Evolutionary conservation across 2,797 vertebrate genomes (phyloP), one percentile per base, ranked within the genome.

Genomic region (Cuculus canorus): DNA sequence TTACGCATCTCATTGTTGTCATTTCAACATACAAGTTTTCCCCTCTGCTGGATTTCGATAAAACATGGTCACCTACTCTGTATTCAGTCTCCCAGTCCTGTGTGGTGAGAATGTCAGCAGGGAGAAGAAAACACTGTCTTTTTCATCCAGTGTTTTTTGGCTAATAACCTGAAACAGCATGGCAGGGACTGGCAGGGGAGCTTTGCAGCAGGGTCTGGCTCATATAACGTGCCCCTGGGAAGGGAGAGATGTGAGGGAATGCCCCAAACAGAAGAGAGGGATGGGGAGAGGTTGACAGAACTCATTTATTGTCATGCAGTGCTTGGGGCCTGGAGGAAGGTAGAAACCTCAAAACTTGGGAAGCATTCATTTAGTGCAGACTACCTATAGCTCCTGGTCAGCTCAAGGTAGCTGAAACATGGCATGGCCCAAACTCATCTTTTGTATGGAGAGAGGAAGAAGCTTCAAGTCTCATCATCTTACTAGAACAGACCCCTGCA

Each of bases 241-340:
- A 63, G 27, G 23, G 15, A 68, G 11, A 77, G 14, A 52, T 4
- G 5, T 2, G 1, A 30, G 8, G 9, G 25, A 27, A 6, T 32
- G 7, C 14, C 19, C 0, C 2, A 69, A 17, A 9, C 25, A 60
- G n/a, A 0, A 3, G 7, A 9, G 27, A 54, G 13, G 21, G 9
- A 70, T 12, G 11, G 9, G 76, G 9, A 32, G 15, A 13, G 9
- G 10, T 24, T 10, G 15, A 11, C 41, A 63, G 11, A 41, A 37
- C 48, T 88, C 3, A 15, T 30, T 15, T 81, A 53, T 59, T 16
- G 9, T n/a, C 16, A 17, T 9, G 52, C 54, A 17, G 53, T 68
- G 33, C 27, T 47, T 53, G 16, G 11, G 8, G 24, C 14, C 48
- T 23, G 11, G 9, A 66, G 27, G 23, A 68, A 57, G 9, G 5